A percentile compares a stretch with the other conserved stretches of the same genome.
Evolutionary conservation across 2,888 invertebrate species (phyloP).

Genomic region (Phaonia tiefii): DNA sequence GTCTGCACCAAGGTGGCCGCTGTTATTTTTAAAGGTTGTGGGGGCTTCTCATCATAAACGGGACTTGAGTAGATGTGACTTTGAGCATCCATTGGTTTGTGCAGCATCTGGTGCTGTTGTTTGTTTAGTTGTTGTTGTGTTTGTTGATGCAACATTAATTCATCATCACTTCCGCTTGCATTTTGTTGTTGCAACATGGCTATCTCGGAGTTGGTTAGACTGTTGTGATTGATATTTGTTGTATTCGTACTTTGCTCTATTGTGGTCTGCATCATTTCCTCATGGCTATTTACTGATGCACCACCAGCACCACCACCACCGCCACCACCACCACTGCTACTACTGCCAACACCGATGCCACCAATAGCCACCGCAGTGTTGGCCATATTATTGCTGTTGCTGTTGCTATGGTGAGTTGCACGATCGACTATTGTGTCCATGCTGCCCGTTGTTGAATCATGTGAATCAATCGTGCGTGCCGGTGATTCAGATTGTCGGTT

Average conservation of each 20-base stretch:
- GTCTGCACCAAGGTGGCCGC: slow-evolving; percentile 70
- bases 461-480: slow-evolving; percentile 79
- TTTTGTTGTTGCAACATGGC: slow-evolving; percentile 74
- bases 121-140: slow-evolving; percentile 54
- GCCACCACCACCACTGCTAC: not conserved
- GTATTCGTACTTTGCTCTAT: slow-evolving; percentile 76
- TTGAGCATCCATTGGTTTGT: slow-evolving; percentile 73
- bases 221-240: slow-evolving; percentile 74
- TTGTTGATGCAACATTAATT: slow-evolving; percentile 62
- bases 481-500: slow-evolving; percentile 78
- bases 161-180: slow-evolving; percentile 66
- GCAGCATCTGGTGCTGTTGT: slow-evolving; percentile 68
- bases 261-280: slow-evolving; percentile 73
- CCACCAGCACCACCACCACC: not conserved
- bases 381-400: slow-evolving; percentile 10
- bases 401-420: slow-evolving; percentile 52
- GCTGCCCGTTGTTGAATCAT: slow-evolving; percentile 78
- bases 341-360: not conserved
- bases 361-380: slow-evolving; percentile 25
- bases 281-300: slow-evolving; percentile 70
- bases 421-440: slow-evolving; percentile 80
- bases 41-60: slow-evolving; percentile 76
- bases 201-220: slow-evolving; percentile 78
- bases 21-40: slow-evolving; percentile 71
- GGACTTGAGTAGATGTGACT: slow-evolving; percentile 80